Conservation (phyloP, 2,888 invertebrate species). For the Aspidiotus destructor region DNA sequence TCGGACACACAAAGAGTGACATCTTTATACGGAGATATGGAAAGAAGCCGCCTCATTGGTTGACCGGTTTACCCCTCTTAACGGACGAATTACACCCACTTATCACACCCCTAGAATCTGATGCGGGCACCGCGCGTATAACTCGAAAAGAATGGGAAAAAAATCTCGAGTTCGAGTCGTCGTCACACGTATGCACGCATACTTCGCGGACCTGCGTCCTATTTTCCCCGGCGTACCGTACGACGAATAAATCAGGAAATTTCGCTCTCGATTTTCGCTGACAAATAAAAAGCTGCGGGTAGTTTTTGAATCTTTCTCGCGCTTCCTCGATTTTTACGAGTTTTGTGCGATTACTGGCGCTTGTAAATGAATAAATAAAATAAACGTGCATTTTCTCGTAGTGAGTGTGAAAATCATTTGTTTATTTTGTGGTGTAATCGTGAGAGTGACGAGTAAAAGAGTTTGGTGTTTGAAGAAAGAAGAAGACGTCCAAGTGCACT, state of each 20-base stretch:
- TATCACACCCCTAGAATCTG: constrained; percentile 25
- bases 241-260: no score
- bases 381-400: no score
- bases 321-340: no score
- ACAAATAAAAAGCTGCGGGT: background rate
- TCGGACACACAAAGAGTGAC: constrained; percentile 31
- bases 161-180: background rate
- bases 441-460: no score
- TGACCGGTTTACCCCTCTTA: constrained; percentile 31
- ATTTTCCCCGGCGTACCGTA: background rate
- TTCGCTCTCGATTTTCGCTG: no score
- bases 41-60: constrained; percentile 31
- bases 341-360: no score
- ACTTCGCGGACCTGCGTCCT: background rate
- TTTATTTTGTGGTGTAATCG: no score
- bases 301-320: background rate
- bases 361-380: no score
- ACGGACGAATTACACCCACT: constrained; percentile 29
- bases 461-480: no score
- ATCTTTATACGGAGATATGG: constrained; percentile 30
- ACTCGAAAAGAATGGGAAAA: background rate
- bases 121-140: constrained; percentile 28
- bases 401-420: no score
- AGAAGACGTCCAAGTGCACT: no score
- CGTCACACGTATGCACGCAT: background rate